Evolutionary conservation across 2,113 vertebrate genomes (phyloP).

Genomic region (Erythrolamprus reginae): DNA sequence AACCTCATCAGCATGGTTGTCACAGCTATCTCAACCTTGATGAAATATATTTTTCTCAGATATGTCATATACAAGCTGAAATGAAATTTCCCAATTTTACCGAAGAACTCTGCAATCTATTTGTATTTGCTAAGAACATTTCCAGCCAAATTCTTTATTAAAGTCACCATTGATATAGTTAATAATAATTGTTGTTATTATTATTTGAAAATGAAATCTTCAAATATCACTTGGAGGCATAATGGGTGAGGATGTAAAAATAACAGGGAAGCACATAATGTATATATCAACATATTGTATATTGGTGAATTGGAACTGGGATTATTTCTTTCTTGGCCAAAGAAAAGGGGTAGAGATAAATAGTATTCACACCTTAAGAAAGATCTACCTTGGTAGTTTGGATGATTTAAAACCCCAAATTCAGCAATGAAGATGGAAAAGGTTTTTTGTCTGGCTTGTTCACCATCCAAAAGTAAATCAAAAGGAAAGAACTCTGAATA

Average conservation of each 20-base stretch:
- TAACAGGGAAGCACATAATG: background rate
- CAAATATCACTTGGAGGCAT: background rate
- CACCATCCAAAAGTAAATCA: slow-evolving; percentile 16
- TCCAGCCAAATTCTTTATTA: background rate
- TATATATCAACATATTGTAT: background rate
- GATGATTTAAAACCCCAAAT: background rate
- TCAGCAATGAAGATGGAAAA: background rate
- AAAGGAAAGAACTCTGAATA: slow-evolving; percentile 32
- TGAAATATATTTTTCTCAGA: background rate
- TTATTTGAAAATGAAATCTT: background rate
- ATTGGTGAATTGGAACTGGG: background rate
- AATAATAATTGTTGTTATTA: background rate
- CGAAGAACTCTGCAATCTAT: background rate
- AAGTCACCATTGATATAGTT: background rate
- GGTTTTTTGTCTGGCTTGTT: slow-evolving; percentile 31
- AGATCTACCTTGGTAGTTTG: background rate
- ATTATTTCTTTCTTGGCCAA: background rate
- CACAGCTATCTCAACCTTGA: background rate
- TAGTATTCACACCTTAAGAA: slow-evolving; percentile 3
- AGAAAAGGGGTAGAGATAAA: background rate
- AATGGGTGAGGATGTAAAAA: background rate
- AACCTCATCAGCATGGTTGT: background rate
- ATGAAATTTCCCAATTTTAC: background rate
- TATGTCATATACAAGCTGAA: background rate
- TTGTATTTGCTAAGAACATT: background rate